Percentiles rank a stretch among this genome's conserved stretches.
Conservation (phyloP, 2,888 invertebrate species). For the Neoascia interrupta region DNA sequence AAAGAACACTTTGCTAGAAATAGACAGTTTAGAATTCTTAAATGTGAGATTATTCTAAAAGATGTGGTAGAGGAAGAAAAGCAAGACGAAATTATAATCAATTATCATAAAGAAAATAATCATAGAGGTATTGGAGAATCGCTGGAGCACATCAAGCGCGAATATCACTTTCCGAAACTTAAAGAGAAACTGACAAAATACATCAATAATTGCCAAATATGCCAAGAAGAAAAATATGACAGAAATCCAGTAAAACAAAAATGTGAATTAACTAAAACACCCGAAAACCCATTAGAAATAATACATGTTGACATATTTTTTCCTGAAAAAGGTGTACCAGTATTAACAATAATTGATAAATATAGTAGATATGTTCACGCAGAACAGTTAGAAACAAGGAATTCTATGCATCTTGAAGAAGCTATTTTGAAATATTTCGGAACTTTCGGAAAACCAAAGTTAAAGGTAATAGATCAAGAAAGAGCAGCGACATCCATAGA, state of each 20-base stretch:
- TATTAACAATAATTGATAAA: slow-evolving; percentile 4
- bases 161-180: slow-evolving; percentile 26
- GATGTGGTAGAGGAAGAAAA: slow-evolving; percentile 5
- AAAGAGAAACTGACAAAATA: slow-evolving; percentile 18
- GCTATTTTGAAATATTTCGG: slow-evolving; percentile 8
- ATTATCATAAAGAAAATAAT: slow-evolving; percentile 19
- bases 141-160: slow-evolving; percentile 9
- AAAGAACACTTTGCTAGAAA: slow-evolving; percentile 14
- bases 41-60: slow-evolving; percentile 1
- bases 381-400: slow-evolving; percentile 2
- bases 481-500: slow-evolving; percentile 12
- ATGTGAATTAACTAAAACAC: neutral
- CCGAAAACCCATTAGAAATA: neutral
- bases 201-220: slow-evolving; percentile 39
- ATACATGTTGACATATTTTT: slow-evolving; percentile 15
- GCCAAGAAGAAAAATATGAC: slow-evolving; percentile 26
- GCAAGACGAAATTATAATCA: slow-evolving; percentile 11
- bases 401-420: slow-evolving; percentile 9
- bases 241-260: slow-evolving; percentile 20
- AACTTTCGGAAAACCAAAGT: slow-evolving; percentile 14
- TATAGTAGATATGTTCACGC: slow-evolving; percentile 6
- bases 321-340: slow-evolving; percentile 6
- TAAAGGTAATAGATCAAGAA: slow-evolving; percentile 7
- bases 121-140: slow-evolving; percentile 39
- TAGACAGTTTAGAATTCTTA: slow-evolving; percentile 8